phyloP scores from a whole-genome alignment of 1,140 invertebrate species.

The Drosophila albomicans region DNA sequence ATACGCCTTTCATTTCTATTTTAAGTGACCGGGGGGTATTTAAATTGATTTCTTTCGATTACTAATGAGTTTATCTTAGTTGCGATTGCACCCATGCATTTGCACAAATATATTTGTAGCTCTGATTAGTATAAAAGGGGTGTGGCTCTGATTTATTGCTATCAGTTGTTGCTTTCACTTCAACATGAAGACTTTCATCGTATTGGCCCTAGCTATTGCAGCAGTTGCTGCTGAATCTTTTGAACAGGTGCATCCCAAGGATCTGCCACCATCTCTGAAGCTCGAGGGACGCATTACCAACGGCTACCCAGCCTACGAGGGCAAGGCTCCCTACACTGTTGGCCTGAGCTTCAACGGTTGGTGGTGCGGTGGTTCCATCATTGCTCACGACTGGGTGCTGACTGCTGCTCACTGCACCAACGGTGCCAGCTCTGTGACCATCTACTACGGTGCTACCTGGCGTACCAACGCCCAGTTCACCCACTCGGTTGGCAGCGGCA shows the following conservation, averaged over 20 bases:
- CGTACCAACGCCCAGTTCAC: slow-evolving; percentile 47
- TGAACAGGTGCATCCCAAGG: slow-evolving; percentile 31
- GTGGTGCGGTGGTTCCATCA: slow-evolving; percentile 87
- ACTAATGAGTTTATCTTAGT: no score
- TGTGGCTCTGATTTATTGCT: no score
- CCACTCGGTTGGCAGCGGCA: slow-evolving; percentile 35
- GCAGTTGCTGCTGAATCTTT: slow-evolving; percentile 41
- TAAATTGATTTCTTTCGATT: no score
- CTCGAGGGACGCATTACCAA: slow-evolving; percentile 79
- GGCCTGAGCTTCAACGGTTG: slow-evolving; percentile 82
- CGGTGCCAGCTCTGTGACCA: slow-evolving; percentile 41
- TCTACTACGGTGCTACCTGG: slow-evolving; percentile 55
- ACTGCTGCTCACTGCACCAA: slow-evolving; percentile 87
- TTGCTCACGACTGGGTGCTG: slow-evolving; percentile 86
- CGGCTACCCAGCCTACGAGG: slow-evolving; percentile 73
- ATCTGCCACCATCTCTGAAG: slow-evolving; percentile 18
- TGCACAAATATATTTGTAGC: no score
- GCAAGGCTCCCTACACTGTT: slow-evolving; percentile 86
- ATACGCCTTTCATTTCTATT: no score
- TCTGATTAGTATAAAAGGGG: not conserved
- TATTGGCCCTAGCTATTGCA: slow-evolving; percentile 50
- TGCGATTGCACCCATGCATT: no score
- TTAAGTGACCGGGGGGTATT: no score
- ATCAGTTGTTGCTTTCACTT: not conserved
- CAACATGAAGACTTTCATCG: slow-evolving; percentile 50